phyloP scores from a whole-genome alignment of 1,140 invertebrate species.

The Papilio polyxenes region DNA sequence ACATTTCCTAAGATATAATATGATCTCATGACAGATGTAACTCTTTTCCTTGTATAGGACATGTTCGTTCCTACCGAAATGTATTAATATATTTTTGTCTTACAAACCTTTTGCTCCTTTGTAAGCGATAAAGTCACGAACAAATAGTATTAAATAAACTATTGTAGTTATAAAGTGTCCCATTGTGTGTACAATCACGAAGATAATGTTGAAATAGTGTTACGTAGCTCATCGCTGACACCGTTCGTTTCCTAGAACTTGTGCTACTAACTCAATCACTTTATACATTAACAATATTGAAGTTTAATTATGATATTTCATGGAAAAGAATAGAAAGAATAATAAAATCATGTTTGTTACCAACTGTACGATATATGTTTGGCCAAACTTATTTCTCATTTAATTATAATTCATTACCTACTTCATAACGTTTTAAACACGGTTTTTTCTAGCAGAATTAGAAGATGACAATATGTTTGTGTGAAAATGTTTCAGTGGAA shows the following conservation, averaged over 20 bases:
- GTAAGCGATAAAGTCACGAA: no score
- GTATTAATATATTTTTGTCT: no score
- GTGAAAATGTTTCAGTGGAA: not conserved
- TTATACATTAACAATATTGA: not conserved
- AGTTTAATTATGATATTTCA: not conserved
- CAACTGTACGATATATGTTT: not conserved
- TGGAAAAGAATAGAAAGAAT: not conserved
- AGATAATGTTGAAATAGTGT: slow-evolving; percentile 12
- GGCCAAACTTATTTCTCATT: no score
- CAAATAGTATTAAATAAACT: not conserved
- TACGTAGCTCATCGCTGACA: slow-evolving; percentile 1
- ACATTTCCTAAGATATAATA: no score
- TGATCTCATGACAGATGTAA: no score
- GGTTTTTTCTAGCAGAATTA: no score
- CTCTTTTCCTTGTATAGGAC: no score
- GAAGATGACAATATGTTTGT: no score
- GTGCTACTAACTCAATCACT: not conserved
- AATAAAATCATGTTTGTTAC: not conserved
- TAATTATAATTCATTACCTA: no score
- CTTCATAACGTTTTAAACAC: no score
- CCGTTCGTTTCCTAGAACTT: slow-evolving; percentile 18
- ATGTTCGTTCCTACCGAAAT: no score
- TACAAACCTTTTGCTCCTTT: no score
- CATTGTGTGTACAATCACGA: not conserved
- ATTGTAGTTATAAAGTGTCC: not conserved